Evolutionary conservation across 2,888 invertebrate species (phyloP), one percentile per base, ranked within the genome.

Genomic region (Mimas tiliae): DNA sequence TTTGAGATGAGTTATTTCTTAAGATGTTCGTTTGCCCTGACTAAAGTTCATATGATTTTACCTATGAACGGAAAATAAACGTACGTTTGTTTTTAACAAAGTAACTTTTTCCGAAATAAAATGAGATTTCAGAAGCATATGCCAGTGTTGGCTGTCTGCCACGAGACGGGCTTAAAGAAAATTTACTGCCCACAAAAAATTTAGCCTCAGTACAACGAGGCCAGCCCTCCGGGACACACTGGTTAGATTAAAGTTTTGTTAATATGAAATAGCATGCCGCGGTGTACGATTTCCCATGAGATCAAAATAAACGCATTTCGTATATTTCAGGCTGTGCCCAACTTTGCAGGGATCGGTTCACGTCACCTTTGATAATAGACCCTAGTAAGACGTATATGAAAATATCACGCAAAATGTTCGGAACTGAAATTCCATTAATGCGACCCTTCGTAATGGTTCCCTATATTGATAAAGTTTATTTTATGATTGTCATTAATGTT

Each of bases 101-200:
- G 42, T 42, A 21, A 42, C 58, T 38, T 58, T 58, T 75, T 70
- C 73, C 65, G 75, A 74, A 77, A 83, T 81, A 79, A 82, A 84
- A 84, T 80, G 74, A 78, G 75, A 81, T 83, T 87, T 81, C 78
- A 80, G 80, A 72, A 84, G 78, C 85, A 84, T 78, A 84, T 82
- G 82, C 82, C 75, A 76, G 75, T 74, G 82, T 87, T 90, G 89
- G 90, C 87, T 70, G 76, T 63, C 74, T 87, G 90, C 90, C 90
- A 90, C 77, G 74, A 78, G 82, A 79, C 77, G 74, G 85, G 83
- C 83, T 87, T 87, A 87, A 84, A 86, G 85, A 85, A 88, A 89
- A 90, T 91, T 88, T 90, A 90, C 83, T 81, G 82, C 80, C 82
- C 79, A 84, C 87, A 90, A 90, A 89, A 88, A 87, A 83, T 7